These are phyloP conservation scores for Mesoligia furuncula DNA, from an alignment of 2,888 invertebrate genomes.

Conservation along the genomic window DNA sequence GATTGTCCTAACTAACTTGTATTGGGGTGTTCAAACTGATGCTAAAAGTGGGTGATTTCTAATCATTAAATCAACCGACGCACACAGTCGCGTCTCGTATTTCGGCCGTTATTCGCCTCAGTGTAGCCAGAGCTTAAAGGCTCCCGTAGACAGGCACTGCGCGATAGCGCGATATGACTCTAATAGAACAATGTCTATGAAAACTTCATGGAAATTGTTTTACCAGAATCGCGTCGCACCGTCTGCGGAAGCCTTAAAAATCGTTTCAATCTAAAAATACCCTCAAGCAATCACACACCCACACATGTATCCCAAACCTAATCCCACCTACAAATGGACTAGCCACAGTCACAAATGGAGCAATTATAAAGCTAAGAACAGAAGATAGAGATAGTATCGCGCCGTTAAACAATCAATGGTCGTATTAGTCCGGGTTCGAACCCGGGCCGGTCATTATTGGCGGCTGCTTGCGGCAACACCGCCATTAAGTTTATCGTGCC, in stretches of 20 bases:
- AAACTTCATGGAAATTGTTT: background rate
- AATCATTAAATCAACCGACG: background rate
- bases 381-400: slow-evolving; percentile 60
- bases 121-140: background rate
- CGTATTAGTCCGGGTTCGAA: slow-evolving; percentile 69
- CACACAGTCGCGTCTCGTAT: background rate
- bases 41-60: background rate
- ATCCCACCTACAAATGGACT: slow-evolving; percentile 57
- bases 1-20: background rate
- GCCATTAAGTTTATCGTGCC: slow-evolving; percentile 45
- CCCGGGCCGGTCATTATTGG: slow-evolving; percentile 66
- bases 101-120: background rate
- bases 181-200: background rate
- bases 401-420: slow-evolving; percentile 63
- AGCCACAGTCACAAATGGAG: slow-evolving; percentile 64
- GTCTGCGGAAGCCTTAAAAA: background rate
- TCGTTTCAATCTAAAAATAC: slow-evolving; percentile 6
- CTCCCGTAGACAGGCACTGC: background rate
- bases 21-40: too few species aligned
- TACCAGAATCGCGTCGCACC: background rate
- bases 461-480: slow-evolving; percentile 59
- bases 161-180: background rate
- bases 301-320: slow-evolving; percentile 14
- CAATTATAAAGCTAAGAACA: slow-evolving; percentile 66
- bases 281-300: background rate